Evolutionary conservation across 2,797 vertebrate species (phyloP), one percentile per base, ranked within the genome.

Genomic region (Podarcis lilfordi): DNA sequence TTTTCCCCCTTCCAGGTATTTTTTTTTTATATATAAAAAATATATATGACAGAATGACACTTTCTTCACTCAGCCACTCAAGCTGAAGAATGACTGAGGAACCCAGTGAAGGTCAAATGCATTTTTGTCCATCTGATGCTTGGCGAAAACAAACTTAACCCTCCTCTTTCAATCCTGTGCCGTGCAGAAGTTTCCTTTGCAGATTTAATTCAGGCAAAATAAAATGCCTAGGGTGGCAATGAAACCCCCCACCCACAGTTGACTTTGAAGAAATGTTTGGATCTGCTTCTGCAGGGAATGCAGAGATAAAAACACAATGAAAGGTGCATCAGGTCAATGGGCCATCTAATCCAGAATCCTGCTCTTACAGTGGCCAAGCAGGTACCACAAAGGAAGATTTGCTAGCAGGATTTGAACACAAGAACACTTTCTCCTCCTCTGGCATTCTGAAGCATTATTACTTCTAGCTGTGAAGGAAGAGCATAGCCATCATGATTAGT

Each of bases 41-140:
- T 29, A 4, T 82, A 92, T 95, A 93, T 97, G 95, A 97, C 95
- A 96, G 95, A 94, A 94, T 96, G 95, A 96, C 96, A 96, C 93
- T 94, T 88, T 91, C 93, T 93, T 97, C 95, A 94, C 92, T 97
- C 95, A 96, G 92, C 78, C 92, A 95, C 92, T 97, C 95, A 96
- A 94, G 95, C 93, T 96, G 94, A 96, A 96, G 96, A 95, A 94
- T 95, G 95, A 94, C 93, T 95, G 93, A 93, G 29, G 86, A 93
- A 89, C 68, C 89, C 93, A 92, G 91, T 92, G 95, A 96, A 97
- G 96, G 96, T 96, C 95, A 95, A 95, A 95, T 61, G 88, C 87
- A 93, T 96, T 96, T 95, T 92, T 87, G 94, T 87, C 85, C 93
- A 94, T 92, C 82, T 84, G 91, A 94, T 61, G 55, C 77, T 94